Percentiles rank a stretch among this genome's conserved stretches.
Evolutionary conservation across 64 coral and sea anemone species (phyloP).

Genomic region (Montipora sp.): DNA sequence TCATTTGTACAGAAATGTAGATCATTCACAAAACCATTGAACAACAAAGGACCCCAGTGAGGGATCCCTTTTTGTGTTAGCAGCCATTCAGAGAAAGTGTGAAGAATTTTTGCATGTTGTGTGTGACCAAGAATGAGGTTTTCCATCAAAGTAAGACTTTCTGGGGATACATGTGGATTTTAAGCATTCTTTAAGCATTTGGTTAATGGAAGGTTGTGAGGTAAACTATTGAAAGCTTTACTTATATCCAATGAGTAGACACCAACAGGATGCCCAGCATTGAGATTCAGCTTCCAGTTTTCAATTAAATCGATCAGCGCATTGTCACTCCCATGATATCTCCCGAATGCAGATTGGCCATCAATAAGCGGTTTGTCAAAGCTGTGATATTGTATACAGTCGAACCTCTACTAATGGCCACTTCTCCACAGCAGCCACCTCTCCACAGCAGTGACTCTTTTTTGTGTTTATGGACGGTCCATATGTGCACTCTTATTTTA

Average conservation of each 20-base stretch:
- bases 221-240: background rate
- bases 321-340: background rate
- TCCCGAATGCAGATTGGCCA: no score
- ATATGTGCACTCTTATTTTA: no score
- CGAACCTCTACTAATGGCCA: no score
- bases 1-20: slow-evolving; percentile 11
- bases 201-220: background rate
- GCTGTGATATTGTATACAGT: no score
- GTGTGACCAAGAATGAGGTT: background rate
- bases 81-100: slow-evolving; percentile 24
- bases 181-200: slow-evolving; percentile 7
- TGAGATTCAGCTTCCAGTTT: background rate
- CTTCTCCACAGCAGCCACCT: no score
- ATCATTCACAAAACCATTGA: slow-evolving; percentile 2
- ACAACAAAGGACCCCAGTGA: background rate
- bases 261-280: background rate
- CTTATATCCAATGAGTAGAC: background rate
- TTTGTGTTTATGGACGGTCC: no score
- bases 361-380: no score
- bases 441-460: no score
- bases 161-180: background rate
- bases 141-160: background rate
- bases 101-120: background rate
- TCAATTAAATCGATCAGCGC: background rate
- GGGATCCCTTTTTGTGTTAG: background rate